phyloP scores from a whole-genome alignment of 2,113 vertebrate genomes.

The Coptodon bakossiorum region DNA sequence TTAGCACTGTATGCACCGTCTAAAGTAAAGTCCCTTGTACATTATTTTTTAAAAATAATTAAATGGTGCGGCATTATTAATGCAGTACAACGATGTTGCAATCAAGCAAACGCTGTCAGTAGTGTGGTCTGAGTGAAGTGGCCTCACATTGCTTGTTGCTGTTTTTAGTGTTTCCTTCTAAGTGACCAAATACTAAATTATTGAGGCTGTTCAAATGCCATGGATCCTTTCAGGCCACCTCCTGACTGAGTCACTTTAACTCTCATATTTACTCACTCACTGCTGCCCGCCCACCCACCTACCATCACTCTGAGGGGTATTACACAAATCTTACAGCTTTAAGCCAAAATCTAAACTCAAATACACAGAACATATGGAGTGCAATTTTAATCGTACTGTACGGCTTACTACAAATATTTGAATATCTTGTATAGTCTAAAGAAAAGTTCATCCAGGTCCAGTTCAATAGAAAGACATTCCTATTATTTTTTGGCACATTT shows the following conservation, averaged over 20 bases:
- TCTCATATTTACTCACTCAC: slow-evolving; percentile 9
- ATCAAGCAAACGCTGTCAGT: slow-evolving; percentile 29
- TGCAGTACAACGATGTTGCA: background rate
- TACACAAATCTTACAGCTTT: background rate
- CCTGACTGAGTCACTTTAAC: slow-evolving; percentile 41
- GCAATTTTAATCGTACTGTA: background rate
- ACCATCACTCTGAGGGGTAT: background rate
- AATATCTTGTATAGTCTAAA: background rate
- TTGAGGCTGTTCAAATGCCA: slow-evolving; percentile 51
- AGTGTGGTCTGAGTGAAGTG: slow-evolving; percentile 6
- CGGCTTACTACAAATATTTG: background rate
- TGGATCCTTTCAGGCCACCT: slow-evolving; percentile 34
- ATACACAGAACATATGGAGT: background rate
- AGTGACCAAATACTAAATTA: slow-evolving; percentile 61
- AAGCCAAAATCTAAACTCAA: background rate
- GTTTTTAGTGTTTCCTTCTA: slow-evolving; percentile 49
- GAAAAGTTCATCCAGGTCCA: background rate
- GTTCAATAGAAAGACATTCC: background rate
- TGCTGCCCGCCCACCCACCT: background rate
- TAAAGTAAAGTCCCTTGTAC: background rate
- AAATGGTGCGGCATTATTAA: background rate
- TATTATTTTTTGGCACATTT: background rate
- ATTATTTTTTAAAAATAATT: background rate
- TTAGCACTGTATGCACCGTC: background rate
- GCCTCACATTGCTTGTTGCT: slow-evolving; percentile 37